A percentile compares a stretch with the other conserved stretches of the same genome.
Evolutionary conservation across 1,140 invertebrate species (phyloP).

Genomic region (Zaprionus lachaisei): DNA sequence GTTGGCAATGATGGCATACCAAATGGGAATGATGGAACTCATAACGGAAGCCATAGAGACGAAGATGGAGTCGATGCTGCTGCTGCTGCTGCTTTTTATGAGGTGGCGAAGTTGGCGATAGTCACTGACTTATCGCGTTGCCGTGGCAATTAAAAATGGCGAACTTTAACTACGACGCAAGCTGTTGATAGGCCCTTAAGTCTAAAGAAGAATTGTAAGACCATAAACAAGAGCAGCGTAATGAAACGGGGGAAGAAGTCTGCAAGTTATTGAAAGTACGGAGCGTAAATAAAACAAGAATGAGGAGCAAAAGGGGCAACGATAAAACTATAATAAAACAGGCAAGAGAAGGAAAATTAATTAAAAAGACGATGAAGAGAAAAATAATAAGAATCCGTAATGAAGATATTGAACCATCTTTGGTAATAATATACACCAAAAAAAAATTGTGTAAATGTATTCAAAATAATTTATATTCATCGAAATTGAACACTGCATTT

Average conservation of each 20-base stretch:
- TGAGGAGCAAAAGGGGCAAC: background rate
- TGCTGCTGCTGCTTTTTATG: slow-evolving; percentile 58
- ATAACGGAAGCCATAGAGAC: slow-evolving; percentile 65
- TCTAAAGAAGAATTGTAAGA: slow-evolving; percentile 38
- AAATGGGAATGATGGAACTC: slow-evolving; percentile 47
- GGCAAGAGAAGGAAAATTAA: background rate
- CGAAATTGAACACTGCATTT: too few relatives aligned
- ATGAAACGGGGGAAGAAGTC: background rate
- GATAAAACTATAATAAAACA: background rate
- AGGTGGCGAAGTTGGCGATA: slow-evolving; percentile 68
- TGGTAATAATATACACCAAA: background rate
- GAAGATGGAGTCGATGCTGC: slow-evolving; percentile 17
- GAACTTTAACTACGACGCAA: slow-evolving; percentile 65
- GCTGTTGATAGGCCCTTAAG: slow-evolving; percentile 67
- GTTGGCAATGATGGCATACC: slow-evolving; percentile 50
- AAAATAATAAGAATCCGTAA: background rate
- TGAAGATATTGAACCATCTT: background rate
- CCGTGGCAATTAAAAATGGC: slow-evolving; percentile 74
- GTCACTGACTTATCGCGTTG: slow-evolving; percentile 71
- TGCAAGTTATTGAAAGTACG: slow-evolving; percentile 1
- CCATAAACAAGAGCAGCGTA: slow-evolving; percentile 11
- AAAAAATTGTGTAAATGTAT: background rate
- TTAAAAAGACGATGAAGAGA: background rate
- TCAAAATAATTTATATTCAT: too few relatives aligned
- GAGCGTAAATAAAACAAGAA: background rate